A percentile compares a stretch with the other conserved stretches of the same genome.
phyloP scores from a whole-genome alignment of 2,797 vertebrate genomes.

The Allobates femoralis region DNA sequence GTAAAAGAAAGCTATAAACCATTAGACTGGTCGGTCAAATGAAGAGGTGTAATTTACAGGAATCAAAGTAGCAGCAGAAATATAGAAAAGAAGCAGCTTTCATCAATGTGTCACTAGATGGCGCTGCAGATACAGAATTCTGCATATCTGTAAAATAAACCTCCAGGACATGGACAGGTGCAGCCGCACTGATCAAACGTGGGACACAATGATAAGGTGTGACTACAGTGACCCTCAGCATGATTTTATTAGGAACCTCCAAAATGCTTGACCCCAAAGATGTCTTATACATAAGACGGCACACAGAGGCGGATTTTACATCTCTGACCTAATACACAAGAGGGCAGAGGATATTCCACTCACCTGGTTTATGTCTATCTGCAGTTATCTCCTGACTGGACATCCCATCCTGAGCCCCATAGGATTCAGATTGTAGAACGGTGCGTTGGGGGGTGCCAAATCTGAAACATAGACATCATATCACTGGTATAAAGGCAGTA shows the following conservation, averaged over 20 bases:
- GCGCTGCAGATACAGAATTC: constrained; percentile 1
- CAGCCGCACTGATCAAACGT: too few species aligned
- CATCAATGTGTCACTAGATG: constrained; percentile 17
- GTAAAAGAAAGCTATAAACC: background rate
- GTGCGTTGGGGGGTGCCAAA: constrained; percentile 78
- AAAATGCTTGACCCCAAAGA: background rate
- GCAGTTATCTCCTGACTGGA: constrained; percentile 90
- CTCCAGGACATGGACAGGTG: background rate
- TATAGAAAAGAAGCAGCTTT: background rate
- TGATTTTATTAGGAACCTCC: background rate
- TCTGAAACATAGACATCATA: constrained; percentile 68
- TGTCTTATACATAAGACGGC: background rate
- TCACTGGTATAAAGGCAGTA: background rate
- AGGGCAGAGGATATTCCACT: constrained; percentile 4
- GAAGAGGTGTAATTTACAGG: background rate
- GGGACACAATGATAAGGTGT: background rate
- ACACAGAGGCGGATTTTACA: background rate
- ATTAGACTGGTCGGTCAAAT: background rate
- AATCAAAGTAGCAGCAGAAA: background rate
- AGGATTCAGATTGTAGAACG: constrained; percentile 80
- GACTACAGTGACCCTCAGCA: background rate
- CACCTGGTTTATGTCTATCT: constrained; percentile 89
- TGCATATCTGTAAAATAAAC: too few species aligned
- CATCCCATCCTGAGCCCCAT: constrained; percentile 77
- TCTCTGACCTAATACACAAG: background rate